These are phyloP conservation scores for Teleogryllus occipitalis DNA, from an alignment of 1,140 invertebrate species.

Conservation along the genomic window DNA sequence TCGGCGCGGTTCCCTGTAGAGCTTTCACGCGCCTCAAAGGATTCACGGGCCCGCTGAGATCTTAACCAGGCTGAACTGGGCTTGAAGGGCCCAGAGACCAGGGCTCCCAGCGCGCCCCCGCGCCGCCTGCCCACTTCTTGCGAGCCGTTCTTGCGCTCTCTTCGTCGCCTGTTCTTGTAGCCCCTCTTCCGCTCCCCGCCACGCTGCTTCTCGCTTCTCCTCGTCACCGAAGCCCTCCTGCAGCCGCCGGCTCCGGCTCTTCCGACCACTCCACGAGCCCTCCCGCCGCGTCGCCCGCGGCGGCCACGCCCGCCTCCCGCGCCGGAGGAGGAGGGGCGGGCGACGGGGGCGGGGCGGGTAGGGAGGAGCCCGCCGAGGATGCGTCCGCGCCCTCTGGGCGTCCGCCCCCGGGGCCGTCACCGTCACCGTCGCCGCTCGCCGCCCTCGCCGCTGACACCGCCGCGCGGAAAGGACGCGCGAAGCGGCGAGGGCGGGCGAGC, in stretches of 20 bases:
- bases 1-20: no score
- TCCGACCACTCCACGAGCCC: not conserved
- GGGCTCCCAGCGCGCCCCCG: not conserved
- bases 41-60: not conserved
- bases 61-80: not conserved
- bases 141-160: not conserved
- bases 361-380: not conserved
- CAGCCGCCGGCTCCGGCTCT: not conserved
- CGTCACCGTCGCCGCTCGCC: not conserved
- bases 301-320: not conserved
- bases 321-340: no score
- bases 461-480: not conserved
- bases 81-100: not conserved
- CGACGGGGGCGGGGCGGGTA: no score
- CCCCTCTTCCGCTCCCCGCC: not conserved
- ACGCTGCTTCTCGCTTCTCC: not conserved
- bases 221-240: not conserved
- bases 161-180: no score
- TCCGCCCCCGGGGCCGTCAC: no score
- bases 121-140: not conserved
- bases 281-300: no score
- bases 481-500: not conserved
- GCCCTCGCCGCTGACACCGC: not conserved
- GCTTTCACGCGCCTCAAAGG: not conserved
- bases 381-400: no score